Conservation (phyloP, 2,888 invertebrate genomes). For the Mystacides longicornis region DNA sequence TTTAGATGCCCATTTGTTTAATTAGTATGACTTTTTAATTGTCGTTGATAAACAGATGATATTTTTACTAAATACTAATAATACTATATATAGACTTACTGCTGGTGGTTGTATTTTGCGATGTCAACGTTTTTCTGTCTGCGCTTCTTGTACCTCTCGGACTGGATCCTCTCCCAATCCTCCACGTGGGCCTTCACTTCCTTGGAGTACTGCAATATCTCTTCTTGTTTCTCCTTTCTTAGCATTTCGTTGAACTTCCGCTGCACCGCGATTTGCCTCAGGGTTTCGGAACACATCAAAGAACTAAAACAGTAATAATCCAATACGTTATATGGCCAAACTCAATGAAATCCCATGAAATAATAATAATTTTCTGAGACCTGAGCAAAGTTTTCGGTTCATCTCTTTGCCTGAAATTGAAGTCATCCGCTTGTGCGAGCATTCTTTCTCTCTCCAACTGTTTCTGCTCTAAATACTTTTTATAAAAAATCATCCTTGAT, state of each 20-base stretch:
- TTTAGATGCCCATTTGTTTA: no score
- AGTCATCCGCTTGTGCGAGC: constrained; percentile 40
- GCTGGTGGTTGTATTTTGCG: constrained; percentile 23
- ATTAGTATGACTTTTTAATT: background rate
- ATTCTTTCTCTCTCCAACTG: constrained; percentile 34
- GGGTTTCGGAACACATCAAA: constrained; percentile 41
- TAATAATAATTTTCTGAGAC: constrained; percentile 29
- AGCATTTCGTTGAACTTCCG: constrained; percentile 36
- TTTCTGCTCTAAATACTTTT: constrained; percentile 18
- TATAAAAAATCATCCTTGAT: constrained; percentile 17
- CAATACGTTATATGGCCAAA: background rate
- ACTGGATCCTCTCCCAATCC: constrained; percentile 27
- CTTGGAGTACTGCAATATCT: constrained; percentile 29
- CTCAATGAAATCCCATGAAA: background rate
- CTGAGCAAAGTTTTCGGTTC: constrained; percentile 42
- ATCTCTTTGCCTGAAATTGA: constrained; percentile 43
- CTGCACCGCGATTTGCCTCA: constrained; percentile 41
- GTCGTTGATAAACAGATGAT: background rate
- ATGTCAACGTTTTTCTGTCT: constrained; percentile 26
- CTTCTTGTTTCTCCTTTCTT: constrained; percentile 31
- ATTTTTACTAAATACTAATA: background rate
- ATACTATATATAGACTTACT: constrained; percentile 14
- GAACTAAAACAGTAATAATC: constrained; percentile 33
- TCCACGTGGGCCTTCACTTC: constrained; percentile 29
- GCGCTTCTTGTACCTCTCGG: constrained; percentile 21